Evolutionary conservation across 1,140 invertebrate genomes (phyloP).

Genomic region (Drosophila obscura): DNA sequence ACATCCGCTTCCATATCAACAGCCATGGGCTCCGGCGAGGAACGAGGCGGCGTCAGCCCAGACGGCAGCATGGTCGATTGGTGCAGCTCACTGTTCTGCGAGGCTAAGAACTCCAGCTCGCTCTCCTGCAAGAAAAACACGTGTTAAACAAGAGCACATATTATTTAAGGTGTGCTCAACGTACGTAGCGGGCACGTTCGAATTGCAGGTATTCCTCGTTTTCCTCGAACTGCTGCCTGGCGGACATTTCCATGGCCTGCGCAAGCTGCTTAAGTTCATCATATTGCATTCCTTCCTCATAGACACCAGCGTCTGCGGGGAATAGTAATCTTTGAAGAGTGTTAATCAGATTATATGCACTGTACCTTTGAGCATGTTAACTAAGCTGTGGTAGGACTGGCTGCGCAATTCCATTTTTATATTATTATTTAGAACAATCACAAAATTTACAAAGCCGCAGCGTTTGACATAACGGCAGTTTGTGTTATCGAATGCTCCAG

Average conservation of each 20-base stretch:
- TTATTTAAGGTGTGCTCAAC: neutral
- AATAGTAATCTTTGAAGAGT: neutral
- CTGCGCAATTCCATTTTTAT: conserved; percentile 43
- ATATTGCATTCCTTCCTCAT: conserved; percentile 60
- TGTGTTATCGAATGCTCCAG: conserved; percentile 14
- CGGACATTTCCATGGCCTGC: conserved; percentile 48
- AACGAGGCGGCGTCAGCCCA: neutral
- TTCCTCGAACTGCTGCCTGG: neutral
- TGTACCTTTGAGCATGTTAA: conserved; percentile 21
- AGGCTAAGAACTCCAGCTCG: conserved; percentile 39
- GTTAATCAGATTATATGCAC: too few relatives aligned
- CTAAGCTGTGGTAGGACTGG: conserved; percentile 6
- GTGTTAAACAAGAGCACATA: neutral
- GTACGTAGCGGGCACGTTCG: conserved; percentile 35
- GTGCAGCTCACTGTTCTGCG: neutral
- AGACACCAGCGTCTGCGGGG: conserved; percentile 44
- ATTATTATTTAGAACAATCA: neutral
- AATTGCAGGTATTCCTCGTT: conserved; percentile 7
- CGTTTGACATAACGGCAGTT: conserved; percentile 11
- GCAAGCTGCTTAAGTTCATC: conserved; percentile 59
- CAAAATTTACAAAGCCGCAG: too few relatives aligned
- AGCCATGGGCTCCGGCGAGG: neutral
- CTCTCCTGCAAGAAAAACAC: conserved; percentile 32
- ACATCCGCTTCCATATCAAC: neutral
- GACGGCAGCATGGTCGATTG: conserved; percentile 63